Evolutionary conservation across 2,113 vertebrate species (phyloP).

Genomic region (Ascaphus truei): DNA sequence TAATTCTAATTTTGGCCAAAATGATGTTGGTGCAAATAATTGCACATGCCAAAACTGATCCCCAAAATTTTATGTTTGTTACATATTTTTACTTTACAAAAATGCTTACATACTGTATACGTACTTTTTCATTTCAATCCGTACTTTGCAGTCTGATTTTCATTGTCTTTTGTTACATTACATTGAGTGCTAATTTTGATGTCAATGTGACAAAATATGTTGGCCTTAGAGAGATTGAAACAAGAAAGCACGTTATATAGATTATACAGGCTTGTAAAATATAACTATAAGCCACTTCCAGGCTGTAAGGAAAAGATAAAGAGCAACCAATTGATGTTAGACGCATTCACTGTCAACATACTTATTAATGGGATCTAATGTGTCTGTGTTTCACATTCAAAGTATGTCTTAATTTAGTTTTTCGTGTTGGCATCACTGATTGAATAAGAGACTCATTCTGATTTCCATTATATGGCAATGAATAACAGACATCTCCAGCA

Average conservation of each 20-base stretch:
- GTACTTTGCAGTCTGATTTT: too few species aligned
- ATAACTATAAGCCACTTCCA: background rate
- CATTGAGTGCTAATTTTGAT: background rate
- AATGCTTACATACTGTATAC: too few species aligned
- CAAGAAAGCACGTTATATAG: background rate
- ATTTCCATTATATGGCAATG: background rate
- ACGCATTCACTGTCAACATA: conserved; percentile 16
- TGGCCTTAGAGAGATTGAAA: background rate
- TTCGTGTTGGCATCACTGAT: background rate
- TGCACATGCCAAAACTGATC: too few species aligned
- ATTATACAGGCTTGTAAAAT: background rate
- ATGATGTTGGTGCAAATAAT: too few species aligned
- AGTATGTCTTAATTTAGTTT: conserved; percentile 16
- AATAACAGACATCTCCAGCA: background rate
- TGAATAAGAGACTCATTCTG: background rate
- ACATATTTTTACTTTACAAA: too few species aligned
- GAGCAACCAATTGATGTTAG: conserved; percentile 19
- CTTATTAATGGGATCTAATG: conserved; percentile 28
- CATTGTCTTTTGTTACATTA: background rate
- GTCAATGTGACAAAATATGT: background rate
- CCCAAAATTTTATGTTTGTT: too few species aligned
- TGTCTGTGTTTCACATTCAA: background rate
- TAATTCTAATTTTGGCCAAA: too few species aligned
- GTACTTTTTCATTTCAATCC: too few species aligned
- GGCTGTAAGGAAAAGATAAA: conserved; percentile 11